phyloP scores from a whole-genome alignment of 1,140 invertebrate species.

The Trachelipus rathkii region DNA sequence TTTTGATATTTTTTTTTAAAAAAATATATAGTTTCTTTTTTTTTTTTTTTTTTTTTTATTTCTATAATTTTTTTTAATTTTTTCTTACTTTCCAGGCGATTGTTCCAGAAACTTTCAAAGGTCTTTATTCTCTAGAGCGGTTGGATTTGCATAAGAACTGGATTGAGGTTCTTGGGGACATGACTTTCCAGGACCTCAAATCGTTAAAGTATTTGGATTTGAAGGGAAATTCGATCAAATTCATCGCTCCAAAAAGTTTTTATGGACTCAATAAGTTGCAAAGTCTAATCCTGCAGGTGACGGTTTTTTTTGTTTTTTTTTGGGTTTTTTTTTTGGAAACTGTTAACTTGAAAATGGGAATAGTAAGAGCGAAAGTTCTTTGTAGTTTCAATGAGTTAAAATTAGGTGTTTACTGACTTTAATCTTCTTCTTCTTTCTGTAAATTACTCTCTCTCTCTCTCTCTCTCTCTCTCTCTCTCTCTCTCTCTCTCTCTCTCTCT shows the following conservation, averaged over 20 bases:
- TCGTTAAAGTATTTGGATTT: slow-evolving; percentile 66
- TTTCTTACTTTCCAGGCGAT: slow-evolving; percentile 31
- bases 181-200: slow-evolving; percentile 67
- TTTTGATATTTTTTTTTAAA: no score
- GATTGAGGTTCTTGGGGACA: slow-evolving; percentile 66
- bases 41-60: no score
- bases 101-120: slow-evolving; percentile 63
- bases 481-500: no score
- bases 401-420: no score
- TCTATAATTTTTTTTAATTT: no score
- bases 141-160: slow-evolving; percentile 66
- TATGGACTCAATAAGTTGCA: slow-evolving; percentile 63
- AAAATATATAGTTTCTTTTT: no score
- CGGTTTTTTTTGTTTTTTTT: background rate
- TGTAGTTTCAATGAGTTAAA: background rate
- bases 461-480: no score
- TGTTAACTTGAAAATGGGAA: no score
- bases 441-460: no score
- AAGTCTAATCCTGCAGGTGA: slow-evolving; percentile 60
- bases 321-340: no score
- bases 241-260: slow-evolving; percentile 66
- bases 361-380: background rate
- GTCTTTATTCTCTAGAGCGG: slow-evolving; percentile 59
- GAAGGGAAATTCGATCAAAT: slow-evolving; percentile 65
- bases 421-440: no score